These are phyloP conservation scores for Gobius niger DNA, from an alignment of 2,113 vertebrate species.

Conservation along the genomic window DNA sequence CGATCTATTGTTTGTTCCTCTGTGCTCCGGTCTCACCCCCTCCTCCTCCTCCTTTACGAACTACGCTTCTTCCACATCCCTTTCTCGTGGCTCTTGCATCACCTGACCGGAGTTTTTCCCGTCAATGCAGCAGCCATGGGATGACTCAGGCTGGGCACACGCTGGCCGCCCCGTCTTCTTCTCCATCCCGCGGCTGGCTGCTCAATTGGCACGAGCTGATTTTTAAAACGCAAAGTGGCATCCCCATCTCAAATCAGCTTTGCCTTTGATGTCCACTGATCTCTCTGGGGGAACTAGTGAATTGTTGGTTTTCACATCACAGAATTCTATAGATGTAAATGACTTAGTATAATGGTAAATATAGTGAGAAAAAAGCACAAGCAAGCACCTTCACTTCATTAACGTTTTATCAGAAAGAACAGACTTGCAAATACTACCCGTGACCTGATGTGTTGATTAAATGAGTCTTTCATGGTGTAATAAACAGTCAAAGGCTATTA, in stretches of 20 bases:
- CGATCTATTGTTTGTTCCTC: slow-evolving; percentile 48
- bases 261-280: neutral
- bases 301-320: neutral
- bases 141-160: slow-evolving; percentile 75
- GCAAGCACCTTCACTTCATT: too few species aligned
- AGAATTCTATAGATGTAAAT: neutral
- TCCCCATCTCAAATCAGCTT: neutral
- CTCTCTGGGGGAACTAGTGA: neutral
- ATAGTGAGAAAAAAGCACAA: too few species aligned
- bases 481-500: too few species aligned
- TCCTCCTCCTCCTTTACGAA: neutral
- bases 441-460: too few species aligned
- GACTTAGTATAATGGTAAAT: neutral
- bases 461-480: too few species aligned
- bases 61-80: slow-evolving; percentile 35
- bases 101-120: slow-evolving; percentile 72
- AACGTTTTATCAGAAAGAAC: too few species aligned
- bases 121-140: slow-evolving; percentile 72
- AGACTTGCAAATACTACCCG: too few species aligned
- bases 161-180: slow-evolving; percentile 45
- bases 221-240: slow-evolving; percentile 19
- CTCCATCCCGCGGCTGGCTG: slow-evolving; percentile 19
- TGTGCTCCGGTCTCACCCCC: slow-evolving; percentile 2
- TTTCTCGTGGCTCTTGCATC: slow-evolving; percentile 64
- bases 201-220: slow-evolving; percentile 43